These are phyloP conservation scores for Microtus ochrogaster DNA, from an alignment of 2,113 vertebrate genomes.

Conservation along the genomic window DNA sequence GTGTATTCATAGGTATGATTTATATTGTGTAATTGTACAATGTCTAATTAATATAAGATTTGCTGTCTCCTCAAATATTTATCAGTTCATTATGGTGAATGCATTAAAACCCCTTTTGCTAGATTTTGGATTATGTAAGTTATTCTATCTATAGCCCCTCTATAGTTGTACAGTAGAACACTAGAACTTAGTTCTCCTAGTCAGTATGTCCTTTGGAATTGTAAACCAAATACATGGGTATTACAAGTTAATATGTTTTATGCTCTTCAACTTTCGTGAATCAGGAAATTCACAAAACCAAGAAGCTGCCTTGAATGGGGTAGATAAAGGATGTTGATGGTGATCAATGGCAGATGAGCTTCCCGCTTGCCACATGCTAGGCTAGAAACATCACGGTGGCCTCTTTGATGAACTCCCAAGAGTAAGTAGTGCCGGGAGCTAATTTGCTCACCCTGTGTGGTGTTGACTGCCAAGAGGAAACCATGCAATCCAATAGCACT, in stretches of 20 bases:
- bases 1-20: background rate
- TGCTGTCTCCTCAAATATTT: background rate
- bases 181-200: background rate
- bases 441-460: slow-evolving; percentile 43
- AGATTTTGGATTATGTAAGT: background rate
- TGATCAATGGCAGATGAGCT: slow-evolving; percentile 76
- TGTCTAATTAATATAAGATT: background rate
- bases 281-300: background rate
- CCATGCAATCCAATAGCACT: slow-evolving; percentile 78
- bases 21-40: background rate
- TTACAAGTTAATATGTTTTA: background rate
- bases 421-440: background rate
- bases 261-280: background rate
- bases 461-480: slow-evolving; percentile 80
- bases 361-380: slow-evolving; percentile 68
- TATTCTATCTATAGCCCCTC: background rate
- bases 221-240: background rate
- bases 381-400: slow-evolving; percentile 78
- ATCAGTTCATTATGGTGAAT: background rate
- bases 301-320: background rate
- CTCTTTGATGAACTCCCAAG: slow-evolving; percentile 84
- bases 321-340: slow-evolving; percentile 40
- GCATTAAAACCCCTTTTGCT: background rate
- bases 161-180: background rate
- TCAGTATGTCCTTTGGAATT: background rate